Evolutionary conservation across 2,797 vertebrate genomes (phyloP), one percentile per base, ranked within the genome.

Genomic region (Anniella stebbinsi): DNA sequence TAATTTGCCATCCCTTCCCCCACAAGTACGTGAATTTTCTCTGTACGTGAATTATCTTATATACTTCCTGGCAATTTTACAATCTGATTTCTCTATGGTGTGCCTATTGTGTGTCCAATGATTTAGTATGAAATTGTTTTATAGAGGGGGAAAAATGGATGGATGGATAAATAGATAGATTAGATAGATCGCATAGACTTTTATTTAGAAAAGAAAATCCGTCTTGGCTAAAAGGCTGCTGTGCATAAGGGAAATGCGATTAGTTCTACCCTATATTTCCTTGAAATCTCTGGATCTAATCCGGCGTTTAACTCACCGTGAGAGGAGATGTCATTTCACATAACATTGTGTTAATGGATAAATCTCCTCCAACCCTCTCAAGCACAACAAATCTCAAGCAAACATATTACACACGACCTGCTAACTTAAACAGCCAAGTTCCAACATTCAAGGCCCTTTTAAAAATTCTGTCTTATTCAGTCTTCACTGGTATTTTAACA

Each of bases 221-320:
- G 41, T 87, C 89, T 57, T 41, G 86, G 86, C 87, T 48, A 11
- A 94, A 90, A 60, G 89, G 90, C 91, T 92, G 93, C 76, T 85
- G 86, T 70, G 87, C 88, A 12, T 85, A 90, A 91, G 97, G 97
- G 96, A 98, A 98, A 98, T 95, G 89, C 94, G 97, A 98, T 98
- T 99, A 97, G 97, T 98, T 98, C 98, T 98, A 97, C 97, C 97
- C 97, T 96, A 96, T 95, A 95, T 96, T 96, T 94, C 92, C 95
- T 95, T 95, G 93, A 97, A 95, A 96, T 96, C 96, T 97, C 97
- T 94, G 90, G 94, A 96, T 97, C 93, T 97, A 97, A 97, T 97
- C 96, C 96, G 93, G 96, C 96, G 93, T 97, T 97, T 98, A 98
- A 98, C 97, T 97, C 97, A 96, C 97, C 97, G 80, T 97, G 98